These are phyloP conservation scores for Micronisus gabar DNA, from an alignment of 2,113 vertebrate species.

Conservation along the genomic window DNA sequence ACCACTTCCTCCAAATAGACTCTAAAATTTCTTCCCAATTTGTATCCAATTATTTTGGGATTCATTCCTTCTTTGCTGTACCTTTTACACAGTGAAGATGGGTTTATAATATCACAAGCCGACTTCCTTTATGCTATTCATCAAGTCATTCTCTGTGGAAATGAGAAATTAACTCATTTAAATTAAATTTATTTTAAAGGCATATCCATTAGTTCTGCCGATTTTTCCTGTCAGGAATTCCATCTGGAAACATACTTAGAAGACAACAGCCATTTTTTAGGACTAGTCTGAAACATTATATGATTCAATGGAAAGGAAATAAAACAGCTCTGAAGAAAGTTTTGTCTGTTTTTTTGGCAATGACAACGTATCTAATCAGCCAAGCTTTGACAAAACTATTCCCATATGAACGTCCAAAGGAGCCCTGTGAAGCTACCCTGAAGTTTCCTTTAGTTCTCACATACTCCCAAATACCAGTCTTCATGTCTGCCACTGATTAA, in stretches of 20 bases:
- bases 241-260: slow-evolving; percentile 35
- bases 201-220: background rate
- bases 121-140: background rate
- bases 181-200: slow-evolving; percentile 28
- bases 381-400: slow-evolving; percentile 11
- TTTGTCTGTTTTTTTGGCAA: slow-evolving; percentile 7
- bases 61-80: background rate
- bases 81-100: background rate
- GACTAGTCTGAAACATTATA: background rate
- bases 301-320: slow-evolving; percentile 19
- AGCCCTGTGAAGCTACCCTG: background rate
- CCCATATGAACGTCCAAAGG: background rate
- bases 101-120: background rate
- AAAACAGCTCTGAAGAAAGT: background rate
- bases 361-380: background rate
- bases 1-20: background rate
- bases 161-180: slow-evolving; percentile 18
- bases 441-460: background rate
- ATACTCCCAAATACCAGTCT: background rate
- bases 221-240: slow-evolving; percentile 17
- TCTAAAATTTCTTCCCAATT: background rate
- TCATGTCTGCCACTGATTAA: slow-evolving; percentile 22
- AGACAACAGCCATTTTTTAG: slow-evolving; percentile 14
- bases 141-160: background rate
- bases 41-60: background rate